phyloP scores from a whole-genome alignment of 2,113 vertebrate genomes.

The Dasypus novemcinctus region DNA sequence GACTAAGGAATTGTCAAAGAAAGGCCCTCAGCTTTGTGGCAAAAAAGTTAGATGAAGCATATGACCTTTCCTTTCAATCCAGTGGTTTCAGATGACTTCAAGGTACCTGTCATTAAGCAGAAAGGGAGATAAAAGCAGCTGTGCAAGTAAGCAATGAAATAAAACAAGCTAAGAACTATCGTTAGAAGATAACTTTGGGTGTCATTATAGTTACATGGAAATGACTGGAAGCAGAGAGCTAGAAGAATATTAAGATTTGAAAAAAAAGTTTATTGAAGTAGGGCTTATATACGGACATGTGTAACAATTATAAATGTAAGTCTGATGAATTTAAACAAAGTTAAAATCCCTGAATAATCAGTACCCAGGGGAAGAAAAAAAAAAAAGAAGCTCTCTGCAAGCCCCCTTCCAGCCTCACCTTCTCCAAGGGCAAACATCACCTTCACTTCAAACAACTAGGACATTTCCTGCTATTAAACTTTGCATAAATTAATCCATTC shows the following conservation, averaged over 20 bases:
- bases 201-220: neutral
- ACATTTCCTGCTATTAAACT: too few species aligned
- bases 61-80: neutral
- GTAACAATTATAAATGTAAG: neutral
- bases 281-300: neutral
- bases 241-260: neutral
- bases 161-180: neutral
- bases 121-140: neutral
- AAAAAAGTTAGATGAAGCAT: neutral
- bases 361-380: neutral
- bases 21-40: neutral
- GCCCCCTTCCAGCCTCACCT: rapidly evolving
- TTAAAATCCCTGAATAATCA: neutral
- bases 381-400: neutral
- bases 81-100: neutral
- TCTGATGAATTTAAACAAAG: neutral
- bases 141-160: neutral
- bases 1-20: neutral
- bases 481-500: too few species aligned
- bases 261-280: neutral
- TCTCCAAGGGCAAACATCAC: too few species aligned
- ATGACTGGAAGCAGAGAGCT: neutral
- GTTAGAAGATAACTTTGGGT: neutral
- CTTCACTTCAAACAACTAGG: too few species aligned
- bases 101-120: neutral